Base-by-base conservation (phyloP, 2,888 invertebrate genomes). In the Rhorus exstirpatorius region DNA sequence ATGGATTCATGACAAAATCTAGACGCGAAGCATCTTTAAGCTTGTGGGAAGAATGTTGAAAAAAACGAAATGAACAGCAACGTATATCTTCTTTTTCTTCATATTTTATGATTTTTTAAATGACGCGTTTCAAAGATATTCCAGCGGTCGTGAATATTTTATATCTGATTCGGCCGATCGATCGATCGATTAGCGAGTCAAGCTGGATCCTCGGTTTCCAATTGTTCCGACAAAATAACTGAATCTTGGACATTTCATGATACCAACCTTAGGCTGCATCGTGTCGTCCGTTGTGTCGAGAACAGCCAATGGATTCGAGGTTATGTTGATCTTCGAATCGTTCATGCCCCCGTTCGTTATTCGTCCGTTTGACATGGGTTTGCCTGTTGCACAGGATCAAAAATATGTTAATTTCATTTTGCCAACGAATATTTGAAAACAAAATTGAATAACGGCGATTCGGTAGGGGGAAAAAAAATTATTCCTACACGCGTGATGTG, bases 281-380 rank as follows among this genome's bases (percentile, higher is more conserved):
- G 91, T 87, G 63, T 92, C 96, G 95, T 96, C 96, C 87, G 95
- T 95, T 88, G 95, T 94, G 79, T 94, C 93, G 76, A 94, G 93
- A 84, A 95, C 95, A 46, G 96, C 96, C 91, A 97, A 94, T 31
- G 96, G 96, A 93, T 97, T 97, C 72, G 96, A 95, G 3, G 96
- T 96, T 88, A 96, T 96, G 76, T 96, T 96, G 89, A 96, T 96
- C 84, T 93, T 93, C n/a, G 93, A 93, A 78, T 93, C 93, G 19
- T 91, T 91, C 19, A 92, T 89, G 61, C 92, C 92, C 12, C 93
- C 93, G 79, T 93, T 93, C 86, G 92, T 91, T 83, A 92, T 91
- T 85, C 93, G 89, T 80, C 91, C 93, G 82, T 92, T 93, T 46
- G 90, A 89, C 86, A 92, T 92, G 44, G 92, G 88, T 86, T 93